A percentile compares a stretch with the other conserved stretches of the same genome.
Conservation (phyloP, 2,113 vertebrate species). For the Silurus asotus region DNA sequence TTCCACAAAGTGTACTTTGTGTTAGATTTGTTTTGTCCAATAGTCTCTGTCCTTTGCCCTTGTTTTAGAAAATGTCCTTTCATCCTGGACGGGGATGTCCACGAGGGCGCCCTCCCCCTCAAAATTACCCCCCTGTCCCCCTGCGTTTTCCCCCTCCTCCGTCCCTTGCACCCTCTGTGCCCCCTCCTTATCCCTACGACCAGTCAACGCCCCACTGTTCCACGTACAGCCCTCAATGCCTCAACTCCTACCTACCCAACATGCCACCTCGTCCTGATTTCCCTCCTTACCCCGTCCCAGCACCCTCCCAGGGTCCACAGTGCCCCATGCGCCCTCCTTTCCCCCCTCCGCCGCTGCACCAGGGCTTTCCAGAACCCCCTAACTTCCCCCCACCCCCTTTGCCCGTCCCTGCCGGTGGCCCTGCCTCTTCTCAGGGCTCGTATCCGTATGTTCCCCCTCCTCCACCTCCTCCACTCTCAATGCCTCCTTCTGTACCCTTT, state of each 20-base stretch:
- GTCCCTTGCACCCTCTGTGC: constrained; percentile 69
- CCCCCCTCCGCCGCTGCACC: constrained; percentile 78
- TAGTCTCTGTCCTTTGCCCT: constrained; percentile 59
- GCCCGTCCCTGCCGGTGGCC: constrained; percentile 70
- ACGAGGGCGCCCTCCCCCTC: constrained; percentile 78
- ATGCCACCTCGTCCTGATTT: constrained; percentile 84
- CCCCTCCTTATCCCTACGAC: constrained; percentile 81
- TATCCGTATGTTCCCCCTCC: constrained; percentile 81
- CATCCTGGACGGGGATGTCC: constrained; percentile 83
- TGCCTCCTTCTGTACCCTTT: constrained; percentile 81
- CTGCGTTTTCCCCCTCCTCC: constrained; percentile 80
- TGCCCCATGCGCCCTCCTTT: constrained; percentile 82
- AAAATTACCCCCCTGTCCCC: constrained; percentile 79
- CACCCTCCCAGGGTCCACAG: constrained; percentile 76
- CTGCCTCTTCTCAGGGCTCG: constrained; percentile 73
- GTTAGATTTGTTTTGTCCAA: constrained; percentile 16
- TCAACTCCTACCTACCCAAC: constrained; percentile 80
- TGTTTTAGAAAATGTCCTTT: constrained; percentile 83
- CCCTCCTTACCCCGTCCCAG: constrained; percentile 84
- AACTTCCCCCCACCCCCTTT: constrained; percentile 87
- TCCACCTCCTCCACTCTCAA: constrained; percentile 75
- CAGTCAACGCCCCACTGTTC: constrained; percentile 72
- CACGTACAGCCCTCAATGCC: constrained; percentile 77
- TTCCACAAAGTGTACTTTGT: neutral
- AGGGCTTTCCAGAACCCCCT: constrained; percentile 83